These are phyloP conservation scores for Amblyteles armatorius DNA, from an alignment of 2,888 invertebrate genomes.

Conservation along the genomic window DNA sequence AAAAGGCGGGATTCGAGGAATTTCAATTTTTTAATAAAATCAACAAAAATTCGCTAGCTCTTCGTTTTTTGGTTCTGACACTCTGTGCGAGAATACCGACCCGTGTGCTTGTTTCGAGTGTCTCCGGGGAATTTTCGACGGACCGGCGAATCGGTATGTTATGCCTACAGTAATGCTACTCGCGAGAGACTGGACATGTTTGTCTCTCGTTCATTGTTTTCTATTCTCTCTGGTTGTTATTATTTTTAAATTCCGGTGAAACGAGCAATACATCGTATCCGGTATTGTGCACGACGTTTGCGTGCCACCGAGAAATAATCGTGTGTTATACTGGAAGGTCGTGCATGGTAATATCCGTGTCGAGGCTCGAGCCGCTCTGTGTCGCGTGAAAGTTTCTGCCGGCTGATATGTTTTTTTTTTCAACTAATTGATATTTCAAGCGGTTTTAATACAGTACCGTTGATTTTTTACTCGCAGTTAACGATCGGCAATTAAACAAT, in stretches of 20 bases:
- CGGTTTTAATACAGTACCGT: conserved; percentile 59
- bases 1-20: background rate
- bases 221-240: background rate
- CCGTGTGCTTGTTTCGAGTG: background rate
- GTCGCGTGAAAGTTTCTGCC: conserved; percentile 62
- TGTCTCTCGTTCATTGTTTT: background rate
- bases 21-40: background rate
- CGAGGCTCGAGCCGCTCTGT: conserved; percentile 23
- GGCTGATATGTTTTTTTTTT: conserved; percentile 26
- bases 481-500: background rate
- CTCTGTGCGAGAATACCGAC: background rate
- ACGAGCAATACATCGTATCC: background rate
- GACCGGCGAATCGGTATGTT: background rate
- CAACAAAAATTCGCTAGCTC: background rate
- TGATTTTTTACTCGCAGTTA: conserved; percentile 45
- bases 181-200: background rate
- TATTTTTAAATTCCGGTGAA: background rate
- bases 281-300: conserved; percentile 20
- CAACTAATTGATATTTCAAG: conserved; percentile 62
- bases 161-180: background rate
- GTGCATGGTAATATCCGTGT: conserved; percentile 27
- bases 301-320: conserved; percentile 40
- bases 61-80: background rate
- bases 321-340: conserved; percentile 53
- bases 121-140: background rate